phyloP scores from a whole-genome alignment of 2,797 vertebrate genomes.

The Neosilurus hyrtlii region DNA sequence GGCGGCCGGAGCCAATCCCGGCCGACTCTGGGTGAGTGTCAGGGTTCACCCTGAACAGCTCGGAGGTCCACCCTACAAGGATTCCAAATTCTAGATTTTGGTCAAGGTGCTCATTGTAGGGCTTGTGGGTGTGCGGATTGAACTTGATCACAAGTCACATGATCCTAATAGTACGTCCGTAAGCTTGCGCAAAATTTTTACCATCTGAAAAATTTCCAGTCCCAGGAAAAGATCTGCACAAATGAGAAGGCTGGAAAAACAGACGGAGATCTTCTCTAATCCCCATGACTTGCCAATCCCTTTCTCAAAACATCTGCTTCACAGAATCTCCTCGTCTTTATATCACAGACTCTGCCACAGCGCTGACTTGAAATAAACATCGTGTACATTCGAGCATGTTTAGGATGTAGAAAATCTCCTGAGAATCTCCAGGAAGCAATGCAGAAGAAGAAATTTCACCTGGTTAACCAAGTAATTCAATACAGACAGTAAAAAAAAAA shows the following conservation, averaged over 20 bases:
- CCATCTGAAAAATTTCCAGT: no score
- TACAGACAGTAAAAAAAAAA: no score
- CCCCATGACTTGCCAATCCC: constrained; percentile 34
- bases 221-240: background rate
- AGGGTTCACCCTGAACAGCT: no score
- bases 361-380: background rate
- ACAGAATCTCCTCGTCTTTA: constrained; percentile 24
- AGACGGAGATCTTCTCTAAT: constrained; percentile 32
- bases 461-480: background rate
- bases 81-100: background rate
- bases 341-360: background rate
- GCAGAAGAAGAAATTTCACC: background rate
- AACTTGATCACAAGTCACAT: background rate
- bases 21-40: no score
- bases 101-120: background rate
- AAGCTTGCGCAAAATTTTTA: no score
- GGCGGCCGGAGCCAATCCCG: no score
- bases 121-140: background rate
- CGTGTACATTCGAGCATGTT: background rate
- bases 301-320: constrained; percentile 19
- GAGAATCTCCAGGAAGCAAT: background rate
- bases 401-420: background rate
- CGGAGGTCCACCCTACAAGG: no score
- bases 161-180: no score
- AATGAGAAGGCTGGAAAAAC: background rate